phyloP scores from a whole-genome alignment of 2,113 vertebrate genomes.

The Ia io region DNA sequence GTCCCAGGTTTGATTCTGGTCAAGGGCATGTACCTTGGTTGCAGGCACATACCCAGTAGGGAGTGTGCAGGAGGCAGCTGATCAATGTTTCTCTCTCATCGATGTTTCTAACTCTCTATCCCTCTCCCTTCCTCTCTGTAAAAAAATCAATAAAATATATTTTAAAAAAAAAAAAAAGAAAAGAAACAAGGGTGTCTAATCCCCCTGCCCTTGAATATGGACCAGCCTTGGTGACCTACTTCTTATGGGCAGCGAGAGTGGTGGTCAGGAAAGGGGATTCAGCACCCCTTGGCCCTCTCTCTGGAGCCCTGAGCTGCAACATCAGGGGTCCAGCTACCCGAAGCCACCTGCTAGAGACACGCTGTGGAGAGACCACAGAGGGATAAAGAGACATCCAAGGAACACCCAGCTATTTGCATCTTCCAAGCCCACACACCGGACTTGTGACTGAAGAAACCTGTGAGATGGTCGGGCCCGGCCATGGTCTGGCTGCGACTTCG shows the following conservation, averaged over 20 bases:
- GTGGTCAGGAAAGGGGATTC: background rate
- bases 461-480: background rate
- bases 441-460: background rate
- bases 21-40: too few relatives aligned
- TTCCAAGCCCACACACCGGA: background rate
- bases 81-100: too few relatives aligned
- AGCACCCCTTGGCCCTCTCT: background rate
- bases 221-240: background rate
- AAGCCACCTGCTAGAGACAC: background rate
- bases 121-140: too few relatives aligned
- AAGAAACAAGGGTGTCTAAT: background rate
- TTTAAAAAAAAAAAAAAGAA: too few relatives aligned
- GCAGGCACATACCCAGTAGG: too few relatives aligned
- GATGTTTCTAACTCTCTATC: too few relatives aligned
- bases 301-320: background rate
- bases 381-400: background rate
- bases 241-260: background rate
- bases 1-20: too few relatives aligned
- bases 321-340: background rate
- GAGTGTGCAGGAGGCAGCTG: too few relatives aligned
- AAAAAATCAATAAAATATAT: too few relatives aligned
- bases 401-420: background rate
- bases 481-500: background rate
- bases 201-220: background rate
- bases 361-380: background rate